Evolutionary conservation across 2,797 vertebrate genomes (phyloP).

Genomic region (Pipistrellus pipistrellus): DNA sequence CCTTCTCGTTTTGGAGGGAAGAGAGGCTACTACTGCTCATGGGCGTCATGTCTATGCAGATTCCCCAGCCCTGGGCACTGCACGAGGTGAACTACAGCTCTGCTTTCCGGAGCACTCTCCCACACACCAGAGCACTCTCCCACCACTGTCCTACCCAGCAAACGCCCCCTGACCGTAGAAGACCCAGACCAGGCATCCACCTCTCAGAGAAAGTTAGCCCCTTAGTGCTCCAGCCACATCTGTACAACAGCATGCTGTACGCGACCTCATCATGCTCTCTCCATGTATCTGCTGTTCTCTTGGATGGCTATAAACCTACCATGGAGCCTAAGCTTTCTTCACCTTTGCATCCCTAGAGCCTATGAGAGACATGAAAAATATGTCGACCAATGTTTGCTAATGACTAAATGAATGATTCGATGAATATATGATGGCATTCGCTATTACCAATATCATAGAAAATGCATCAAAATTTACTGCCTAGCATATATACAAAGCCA

Average conservation of each 20-base stretch:
- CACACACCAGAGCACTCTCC: not conserved
- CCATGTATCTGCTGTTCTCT: not conserved
- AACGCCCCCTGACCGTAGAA: not conserved
- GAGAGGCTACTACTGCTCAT: not conserved
- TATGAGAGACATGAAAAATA: not conserved
- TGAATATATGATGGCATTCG: not conserved
- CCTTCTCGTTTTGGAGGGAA: not conserved
- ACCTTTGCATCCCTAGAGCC: not conserved
- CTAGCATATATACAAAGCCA: not conserved
- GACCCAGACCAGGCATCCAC: not conserved
- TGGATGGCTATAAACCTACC: not conserved
- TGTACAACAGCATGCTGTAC: rapidly evolving
- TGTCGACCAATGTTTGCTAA: not conserved
- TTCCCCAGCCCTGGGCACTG: not conserved
- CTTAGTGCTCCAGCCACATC: not conserved
- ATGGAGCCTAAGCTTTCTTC: not conserved
- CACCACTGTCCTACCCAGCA: not conserved
- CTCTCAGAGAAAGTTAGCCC: not conserved
- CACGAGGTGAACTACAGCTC: too few species aligned
- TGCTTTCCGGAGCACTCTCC: not conserved
- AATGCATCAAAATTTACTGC: conserved; percentile 1
- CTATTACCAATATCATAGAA: not conserved
- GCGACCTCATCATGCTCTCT: not conserved
- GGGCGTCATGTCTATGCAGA: not conserved
- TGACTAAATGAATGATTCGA: not conserved